A percentile compares a stretch with the other conserved stretches of the same genome.
Evolutionary conservation across 2,888 invertebrate species (phyloP).

Genomic region (Epirrhoe alternata): DNA sequence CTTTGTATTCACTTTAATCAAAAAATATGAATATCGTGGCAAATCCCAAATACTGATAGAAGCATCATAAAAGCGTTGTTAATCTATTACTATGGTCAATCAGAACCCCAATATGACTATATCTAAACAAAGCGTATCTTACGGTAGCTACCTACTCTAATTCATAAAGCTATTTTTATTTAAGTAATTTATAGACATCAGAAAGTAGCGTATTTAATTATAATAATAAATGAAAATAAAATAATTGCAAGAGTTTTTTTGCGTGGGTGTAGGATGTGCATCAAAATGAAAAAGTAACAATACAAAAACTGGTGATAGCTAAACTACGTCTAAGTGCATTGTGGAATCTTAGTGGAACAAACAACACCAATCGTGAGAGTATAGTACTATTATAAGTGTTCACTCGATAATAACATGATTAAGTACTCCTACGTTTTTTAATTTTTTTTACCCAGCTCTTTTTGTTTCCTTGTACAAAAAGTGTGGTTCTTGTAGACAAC

Average conservation of each 20-base stretch:
- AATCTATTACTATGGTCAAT: slow-evolving; percentile 6
- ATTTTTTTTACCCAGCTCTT: too few relatives aligned
- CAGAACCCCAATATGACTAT: background rate
- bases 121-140: slow-evolving; percentile 2
- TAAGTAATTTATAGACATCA: background rate
- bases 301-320: background rate
- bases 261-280: slow-evolving; percentile 4
- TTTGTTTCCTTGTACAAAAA: too few relatives aligned
- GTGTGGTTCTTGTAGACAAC: too few relatives aligned
- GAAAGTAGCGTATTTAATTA: background rate
- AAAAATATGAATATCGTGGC: slow-evolving; percentile 83
- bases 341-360: slow-evolving; percentile 2
- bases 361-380: background rate
- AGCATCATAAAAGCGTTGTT: slow-evolving; percentile 38
- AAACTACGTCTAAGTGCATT: background rate
- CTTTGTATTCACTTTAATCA: slow-evolving; percentile 49
- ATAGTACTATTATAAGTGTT: background rate
- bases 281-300: background rate
- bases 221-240: slow-evolving; percentile 3
- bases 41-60: slow-evolving; percentile 37
- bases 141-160: background rate
- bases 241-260: background rate
- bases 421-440: too few relatives aligned
- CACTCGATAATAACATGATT: background rate
- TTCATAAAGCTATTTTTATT: background rate